Evolutionary conservation across 2,797 vertebrate species (phyloP).

Genomic region (Premnoplex brunnescens): DNA sequence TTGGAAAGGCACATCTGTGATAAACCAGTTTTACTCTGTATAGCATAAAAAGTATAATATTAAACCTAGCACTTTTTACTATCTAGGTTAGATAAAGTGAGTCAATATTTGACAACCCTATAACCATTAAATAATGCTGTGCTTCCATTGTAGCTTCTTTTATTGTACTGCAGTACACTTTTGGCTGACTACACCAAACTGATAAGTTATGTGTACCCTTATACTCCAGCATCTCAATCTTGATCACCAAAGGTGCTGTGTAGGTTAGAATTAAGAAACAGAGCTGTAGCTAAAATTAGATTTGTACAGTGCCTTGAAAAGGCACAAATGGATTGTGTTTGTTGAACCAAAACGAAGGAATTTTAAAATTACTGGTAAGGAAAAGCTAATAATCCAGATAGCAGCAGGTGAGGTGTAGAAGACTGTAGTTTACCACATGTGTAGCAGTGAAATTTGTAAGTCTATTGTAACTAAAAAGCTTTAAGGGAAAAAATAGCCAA

Average conservation of each 20-base stretch:
- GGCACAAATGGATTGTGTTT: background rate
- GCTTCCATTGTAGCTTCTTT: background rate
- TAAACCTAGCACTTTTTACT: background rate
- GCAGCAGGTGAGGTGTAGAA: background rate
- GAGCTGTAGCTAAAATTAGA: background rate
- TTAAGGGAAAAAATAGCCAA: background rate
- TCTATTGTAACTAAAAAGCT: background rate
- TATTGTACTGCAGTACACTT: background rate
- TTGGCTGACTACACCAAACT: background rate
- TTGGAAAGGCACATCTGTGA: background rate
- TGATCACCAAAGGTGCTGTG: accelerated
- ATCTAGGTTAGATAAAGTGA: background rate
- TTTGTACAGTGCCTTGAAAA: background rate
- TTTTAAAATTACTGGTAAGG: background rate
- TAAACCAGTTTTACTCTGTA: background rate
- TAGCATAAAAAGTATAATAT: background rate
- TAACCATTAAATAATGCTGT: background rate
- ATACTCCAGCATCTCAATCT: background rate
- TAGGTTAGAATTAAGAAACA: background rate
- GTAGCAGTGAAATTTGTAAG: background rate
- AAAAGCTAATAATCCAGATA: background rate
- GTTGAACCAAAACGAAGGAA: background rate
- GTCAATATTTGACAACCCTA: background rate
- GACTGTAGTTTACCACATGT: background rate
- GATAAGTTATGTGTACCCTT: background rate